These are phyloP conservation scores for Pegea sp. DNA, from an alignment of 23 tunicate species.

Conservation along the genomic window DNA sequence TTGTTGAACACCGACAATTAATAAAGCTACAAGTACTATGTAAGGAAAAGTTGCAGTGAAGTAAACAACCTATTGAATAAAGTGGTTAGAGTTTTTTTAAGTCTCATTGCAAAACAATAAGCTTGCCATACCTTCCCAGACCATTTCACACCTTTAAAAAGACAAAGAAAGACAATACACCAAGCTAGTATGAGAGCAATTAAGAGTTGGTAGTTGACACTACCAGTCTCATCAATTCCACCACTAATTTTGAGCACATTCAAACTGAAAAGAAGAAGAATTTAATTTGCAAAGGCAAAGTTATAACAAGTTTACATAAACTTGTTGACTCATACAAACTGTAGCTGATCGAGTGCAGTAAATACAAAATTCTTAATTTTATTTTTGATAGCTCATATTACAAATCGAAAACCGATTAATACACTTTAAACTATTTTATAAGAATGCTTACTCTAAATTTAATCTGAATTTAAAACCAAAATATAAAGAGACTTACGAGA, in stretches of 20 bases:
- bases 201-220: constrained; percentile 31
- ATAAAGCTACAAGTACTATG: constrained; percentile 25
- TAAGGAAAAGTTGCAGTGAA: constrained; percentile 73
- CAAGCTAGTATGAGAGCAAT: constrained; percentile 31
- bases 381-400: too few species aligned
- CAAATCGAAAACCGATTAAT: too few species aligned
- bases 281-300: neutral
- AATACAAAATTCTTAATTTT: neutral
- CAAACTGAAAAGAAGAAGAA: constrained; percentile 4
- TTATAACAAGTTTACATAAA: too few species aligned
- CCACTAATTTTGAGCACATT: constrained; percentile 30
- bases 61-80: constrained; percentile 29
- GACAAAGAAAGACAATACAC: constrained; percentile 45
- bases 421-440: too few species aligned
- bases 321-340: too few species aligned
- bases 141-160: constrained; percentile 79
- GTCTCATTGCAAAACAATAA: too few species aligned
- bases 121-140: constrained; percentile 35
- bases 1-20: constrained; percentile 34
- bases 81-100: neutral
- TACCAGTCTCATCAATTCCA: constrained; percentile 25
- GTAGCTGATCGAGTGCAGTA: neutral
- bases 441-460: too few species aligned
- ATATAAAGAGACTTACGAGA: constrained; percentile 14
- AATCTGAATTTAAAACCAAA: too few species aligned